Base-by-base conservation (phyloP, 2,888 invertebrate species). In the Scaptodrosophila latifasciaeformis region DNA sequence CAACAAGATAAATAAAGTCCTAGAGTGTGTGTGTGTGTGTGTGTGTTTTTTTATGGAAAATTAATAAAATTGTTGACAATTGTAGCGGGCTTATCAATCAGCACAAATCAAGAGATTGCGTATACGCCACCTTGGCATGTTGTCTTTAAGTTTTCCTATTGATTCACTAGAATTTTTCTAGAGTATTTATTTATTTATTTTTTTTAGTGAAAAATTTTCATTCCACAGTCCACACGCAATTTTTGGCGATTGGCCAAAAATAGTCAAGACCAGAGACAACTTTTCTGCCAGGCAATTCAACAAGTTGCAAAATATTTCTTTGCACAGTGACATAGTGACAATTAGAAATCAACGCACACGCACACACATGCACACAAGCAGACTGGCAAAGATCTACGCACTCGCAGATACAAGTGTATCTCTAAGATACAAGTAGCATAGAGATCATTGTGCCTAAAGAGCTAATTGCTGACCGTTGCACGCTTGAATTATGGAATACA, bases 21-120 rank as follows among this genome's bases (percentile, higher is more conserved):
- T 5, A 3, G 24, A 24, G 49, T 35, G 13, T 29, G 7, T 10
- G 18, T 10, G 10, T 2, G 15, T 15, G 21, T 18, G 45, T 21
- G 21, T 40, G 15, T 13, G 30, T 37, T 44, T 13, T 40, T 39
- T 48, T 68, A 3, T 59, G 21, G 43, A 24, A 7, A 24, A 13
- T 57, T 74, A 74, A 80, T 80, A 77, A 74, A 74, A 80, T 79
- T 79, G 72, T 72, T 79, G 72, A 72, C 72, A 72, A 72, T 79
- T 79, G 74, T 77, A 74, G 72, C 78, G 10, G 15, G 15, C 74
- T 72, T 72, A 72, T 80, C 80, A 70, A 54, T n/a, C 51, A 24
- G 31, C 7, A 44, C 31, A 27, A 37, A 47, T 30, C 21, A 47
- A 34, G 51, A 61, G 62, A 70, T 67, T 62, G 62, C 71, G 59